A percentile compares a stretch with the other conserved stretches of the same genome.
These are phyloP conservation scores for Whitmania pigra DNA, from an alignment of 1,140 invertebrate species.

Conservation along the genomic window DNA sequence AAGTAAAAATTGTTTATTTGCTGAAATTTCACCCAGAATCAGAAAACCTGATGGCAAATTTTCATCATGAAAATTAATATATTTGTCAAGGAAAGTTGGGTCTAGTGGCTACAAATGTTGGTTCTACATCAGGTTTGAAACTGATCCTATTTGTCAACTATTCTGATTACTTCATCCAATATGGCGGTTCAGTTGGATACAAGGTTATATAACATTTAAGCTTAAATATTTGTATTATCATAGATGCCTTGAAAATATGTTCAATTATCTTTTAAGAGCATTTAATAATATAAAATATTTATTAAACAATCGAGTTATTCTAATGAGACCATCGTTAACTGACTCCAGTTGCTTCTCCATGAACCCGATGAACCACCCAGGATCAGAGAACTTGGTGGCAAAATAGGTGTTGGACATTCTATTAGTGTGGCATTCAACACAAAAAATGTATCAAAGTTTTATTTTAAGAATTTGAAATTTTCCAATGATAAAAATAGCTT, in stretches of 20 bases:
- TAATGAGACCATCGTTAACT: too few relatives aligned
- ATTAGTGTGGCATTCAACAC: not conserved
- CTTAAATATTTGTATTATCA: too few relatives aligned
- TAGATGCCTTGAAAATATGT: not conserved
- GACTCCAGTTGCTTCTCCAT: not conserved
- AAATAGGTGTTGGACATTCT: not conserved
- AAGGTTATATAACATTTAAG: not conserved
- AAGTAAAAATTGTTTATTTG: not conserved
- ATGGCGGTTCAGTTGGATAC: not conserved
- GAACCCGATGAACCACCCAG: not conserved
- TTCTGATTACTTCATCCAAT: conserved; percentile 11
- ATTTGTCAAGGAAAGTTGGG: not conserved
- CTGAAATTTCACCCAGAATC: too few relatives aligned
- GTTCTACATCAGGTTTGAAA: conserved; percentile 1
- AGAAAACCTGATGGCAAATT: too few relatives aligned
- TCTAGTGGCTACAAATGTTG: not conserved
- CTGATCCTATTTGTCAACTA: conserved; percentile 12
- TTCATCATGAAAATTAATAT: not conserved
- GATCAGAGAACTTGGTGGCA: not conserved
- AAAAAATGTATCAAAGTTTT: not conserved
- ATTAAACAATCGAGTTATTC: not conserved
- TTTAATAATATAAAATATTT: too few relatives aligned
- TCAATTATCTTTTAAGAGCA: too few relatives aligned
- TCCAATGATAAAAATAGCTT: not conserved
- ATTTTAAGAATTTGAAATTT: not conserved